phyloP scores from a whole-genome alignment of 2,113 vertebrate genomes.

The Prionailurus bengalensis region DNA sequence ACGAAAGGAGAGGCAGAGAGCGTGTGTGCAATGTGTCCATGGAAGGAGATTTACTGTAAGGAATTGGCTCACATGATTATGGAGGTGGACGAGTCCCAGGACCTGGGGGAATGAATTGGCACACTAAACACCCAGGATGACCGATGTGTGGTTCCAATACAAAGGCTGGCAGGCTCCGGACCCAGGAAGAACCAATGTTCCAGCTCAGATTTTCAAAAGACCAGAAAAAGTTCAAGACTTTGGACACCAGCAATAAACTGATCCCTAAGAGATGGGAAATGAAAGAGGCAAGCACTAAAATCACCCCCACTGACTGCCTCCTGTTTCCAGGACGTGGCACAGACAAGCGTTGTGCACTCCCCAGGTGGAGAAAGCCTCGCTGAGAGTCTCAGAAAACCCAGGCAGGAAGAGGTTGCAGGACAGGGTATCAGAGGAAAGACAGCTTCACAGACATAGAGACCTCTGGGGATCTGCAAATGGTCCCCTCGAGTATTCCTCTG shows the following conservation, averaged over 20 bases:
- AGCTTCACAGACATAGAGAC: not conserved
- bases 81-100: not conserved
- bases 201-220: not conserved
- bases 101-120: rapidly evolving
- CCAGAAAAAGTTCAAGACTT: not conserved
- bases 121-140: too few relatives aligned
- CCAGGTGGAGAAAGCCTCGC: not conserved
- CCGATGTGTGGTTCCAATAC: rapidly evolving
- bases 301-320: rapidly evolving
- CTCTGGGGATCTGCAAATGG: too few relatives aligned
- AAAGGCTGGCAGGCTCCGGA: not conserved
- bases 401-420: not conserved
- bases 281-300: not conserved
- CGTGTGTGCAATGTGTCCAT: rapidly evolving
- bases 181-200: not conserved
- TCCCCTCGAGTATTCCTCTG: not conserved
- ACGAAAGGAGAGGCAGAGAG: rapidly evolving
- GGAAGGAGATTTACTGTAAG: not conserved
- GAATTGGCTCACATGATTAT: rapidly evolving
- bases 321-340: rapidly evolving
- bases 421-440: not conserved
- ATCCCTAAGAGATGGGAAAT: not conserved
- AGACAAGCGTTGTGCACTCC: not conserved
- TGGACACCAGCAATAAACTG: rapidly evolving
- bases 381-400: rapidly evolving